Conservation (phyloP, 2,888 invertebrate genomes). For the Microdon myrmicae region DNA sequence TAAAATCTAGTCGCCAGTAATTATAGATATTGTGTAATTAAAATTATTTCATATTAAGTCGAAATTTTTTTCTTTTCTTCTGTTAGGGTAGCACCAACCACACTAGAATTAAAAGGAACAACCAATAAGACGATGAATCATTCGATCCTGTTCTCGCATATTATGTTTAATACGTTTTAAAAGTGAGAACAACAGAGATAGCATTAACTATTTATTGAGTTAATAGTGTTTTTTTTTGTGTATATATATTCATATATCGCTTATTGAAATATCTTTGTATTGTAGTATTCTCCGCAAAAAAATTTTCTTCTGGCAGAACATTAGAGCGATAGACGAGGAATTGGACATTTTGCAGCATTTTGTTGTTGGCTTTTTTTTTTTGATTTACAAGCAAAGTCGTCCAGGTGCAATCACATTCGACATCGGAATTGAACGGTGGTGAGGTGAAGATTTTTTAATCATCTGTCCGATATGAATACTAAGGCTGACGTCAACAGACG, state of each 20-base stretch:
- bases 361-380: neutral
- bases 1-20: conserved; percentile 39
- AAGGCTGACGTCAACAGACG: conserved; percentile 92
- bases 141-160: conserved; percentile 24
- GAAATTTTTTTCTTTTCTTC: conserved; percentile 30
- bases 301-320: conserved; percentile 25
- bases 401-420: conserved; percentile 3
- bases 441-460: conserved; percentile 29
- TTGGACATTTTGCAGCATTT: neutral
- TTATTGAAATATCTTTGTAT: conserved; percentile 28
- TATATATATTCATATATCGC: no score
- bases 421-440: conserved; percentile 14
- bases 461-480: conserved; percentile 75
- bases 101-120: conserved; percentile 46
- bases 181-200: no score
- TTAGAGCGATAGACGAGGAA: neutral
- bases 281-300: conserved; percentile 39
- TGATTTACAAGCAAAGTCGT: conserved; percentile 20
- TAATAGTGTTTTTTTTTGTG: conserved; percentile 30
- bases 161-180: conserved; percentile 16
- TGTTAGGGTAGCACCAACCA: conserved; percentile 34
- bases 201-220: no score
- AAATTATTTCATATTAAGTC: conserved; percentile 38
- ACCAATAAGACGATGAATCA: conserved; percentile 40
- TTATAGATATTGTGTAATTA: conserved; percentile 33